Base-by-base conservation (phyloP, 1,140 invertebrate species). In the Eupeodes corollae region DNA sequence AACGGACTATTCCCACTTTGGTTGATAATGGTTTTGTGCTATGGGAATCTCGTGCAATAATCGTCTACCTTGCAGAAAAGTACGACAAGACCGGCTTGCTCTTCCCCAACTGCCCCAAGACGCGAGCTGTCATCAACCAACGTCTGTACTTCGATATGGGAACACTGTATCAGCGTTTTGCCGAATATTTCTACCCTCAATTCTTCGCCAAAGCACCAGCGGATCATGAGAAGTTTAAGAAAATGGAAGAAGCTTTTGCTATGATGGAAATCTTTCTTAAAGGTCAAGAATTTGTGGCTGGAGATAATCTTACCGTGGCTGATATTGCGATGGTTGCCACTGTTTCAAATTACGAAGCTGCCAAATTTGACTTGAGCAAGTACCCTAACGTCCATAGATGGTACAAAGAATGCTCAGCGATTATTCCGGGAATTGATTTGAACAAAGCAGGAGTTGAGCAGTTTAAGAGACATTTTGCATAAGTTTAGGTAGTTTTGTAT, bases 61-160 rank as follows among this genome's bases (percentile, higher is more conserved):
- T 79, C 42, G 67, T 74, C 18, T 90, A 88, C 62, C 63, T 86
- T 48, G 77, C 67, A 0, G 75, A 78, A 37, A 68, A 79, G 44
- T 88, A 86, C 55, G 79, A 71, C 15, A 81, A 84, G 55, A 70
- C 80, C 43, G 78, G 76, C 55, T 67, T 68, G 2, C 67, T 86
- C 2, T 86, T 83, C 57, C 84, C 84, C 2, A 78, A 75, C 50
- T 75, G 82, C 50, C 69, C 76, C 0, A 75, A 79, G 53, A 58
- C 76, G 45, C 73, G 82, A 37, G 85, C 83, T 0, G 0, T 84
- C 0, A 75, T 90, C 1, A 80, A 89, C 59, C 79, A 83, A 50
- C 71, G 82, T 44, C 67, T 90, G 2, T 79, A 79, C 56, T 90
- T 88, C 56, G 84, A 88, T 55, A 63, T 79, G 50, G 79, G 79